Percentiles rank a stretch among this genome's conserved stretches.
Evolutionary conservation across 2,888 invertebrate species (phyloP).

Genomic region (Mylabris sibirica): DNA sequence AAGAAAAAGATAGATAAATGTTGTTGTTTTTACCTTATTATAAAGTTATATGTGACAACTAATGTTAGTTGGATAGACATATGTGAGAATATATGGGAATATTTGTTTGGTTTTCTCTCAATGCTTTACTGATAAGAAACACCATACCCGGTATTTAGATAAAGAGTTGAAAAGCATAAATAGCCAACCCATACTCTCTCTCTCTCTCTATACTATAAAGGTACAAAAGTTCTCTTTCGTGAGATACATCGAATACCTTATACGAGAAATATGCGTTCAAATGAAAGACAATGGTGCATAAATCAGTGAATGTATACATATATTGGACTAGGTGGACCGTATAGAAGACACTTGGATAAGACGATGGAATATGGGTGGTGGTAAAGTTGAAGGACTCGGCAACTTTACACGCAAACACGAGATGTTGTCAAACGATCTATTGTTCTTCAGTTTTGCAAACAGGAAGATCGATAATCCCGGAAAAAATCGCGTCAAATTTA

Average conservation of each 20-base stretch:
- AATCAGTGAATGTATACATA: conserved; percentile 51
- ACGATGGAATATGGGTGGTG: not conserved
- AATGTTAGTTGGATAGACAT: conserved; percentile 5
- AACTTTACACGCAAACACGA: not conserved
- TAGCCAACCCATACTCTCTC: conserved; percentile 6
- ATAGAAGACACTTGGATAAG: conserved; percentile 10
- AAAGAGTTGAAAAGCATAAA: conserved; percentile 22
- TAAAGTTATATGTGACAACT: conserved; percentile 6
- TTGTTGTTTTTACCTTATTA: not conserved
- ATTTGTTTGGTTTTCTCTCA: not conserved
- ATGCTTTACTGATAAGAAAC: conserved; percentile 11
- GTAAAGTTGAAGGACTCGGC: conserved; percentile 1
- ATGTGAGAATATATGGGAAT: conserved; percentile 8
- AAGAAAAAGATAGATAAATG: not conserved
- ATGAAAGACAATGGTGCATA: conserved; percentile 64
- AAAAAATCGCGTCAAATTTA: too few species aligned
- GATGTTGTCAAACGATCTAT: not conserved
- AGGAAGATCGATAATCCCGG: not conserved
- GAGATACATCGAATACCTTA: conserved; percentile 56
- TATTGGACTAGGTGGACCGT: conserved; percentile 11
- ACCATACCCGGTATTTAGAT: conserved; percentile 36
- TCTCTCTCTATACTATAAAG: not conserved
- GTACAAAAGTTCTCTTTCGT: conserved; percentile 40
- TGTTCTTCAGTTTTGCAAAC: not conserved
- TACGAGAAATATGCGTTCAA: conserved; percentile 61